Conservation (phyloP, 2,888 invertebrate species). For the Drosophila trichaetosa region DNA sequence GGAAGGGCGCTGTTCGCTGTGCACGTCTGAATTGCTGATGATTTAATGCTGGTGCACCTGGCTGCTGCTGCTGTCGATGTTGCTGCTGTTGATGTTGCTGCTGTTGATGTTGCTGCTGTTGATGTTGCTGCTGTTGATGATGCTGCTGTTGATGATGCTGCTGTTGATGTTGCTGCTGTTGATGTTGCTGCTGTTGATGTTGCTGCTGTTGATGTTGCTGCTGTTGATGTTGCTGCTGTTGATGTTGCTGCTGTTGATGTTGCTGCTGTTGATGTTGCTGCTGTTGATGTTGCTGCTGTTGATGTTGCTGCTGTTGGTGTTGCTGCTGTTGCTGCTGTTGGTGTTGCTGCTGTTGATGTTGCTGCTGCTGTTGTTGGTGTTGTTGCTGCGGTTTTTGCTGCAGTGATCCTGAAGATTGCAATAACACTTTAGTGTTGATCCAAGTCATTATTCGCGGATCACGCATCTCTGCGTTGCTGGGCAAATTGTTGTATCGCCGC, state of each 20-base stretch:
- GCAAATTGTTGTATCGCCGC: slow-evolving; percentile 2
- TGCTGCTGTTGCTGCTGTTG: too few relatives aligned
- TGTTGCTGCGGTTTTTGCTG: too few relatives aligned
- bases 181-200: too few relatives aligned
- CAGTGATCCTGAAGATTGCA: neutral
- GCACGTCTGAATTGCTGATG: slow-evolving; percentile 4
- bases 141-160: neutral
- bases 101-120: neutral
- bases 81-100: neutral
- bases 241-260: too few relatives aligned
- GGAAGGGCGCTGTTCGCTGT: neutral
- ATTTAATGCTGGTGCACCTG: neutral
- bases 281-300: neutral
- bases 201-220: too few relatives aligned
- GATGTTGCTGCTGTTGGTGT: neutral
- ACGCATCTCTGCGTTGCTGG: neutral
- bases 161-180: too few relatives aligned
- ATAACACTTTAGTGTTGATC: slow-evolving; percentile 3
- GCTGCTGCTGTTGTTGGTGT: too few relatives aligned
- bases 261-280: neutral
- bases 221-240: too few relatives aligned
- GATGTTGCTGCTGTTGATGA: neutral
- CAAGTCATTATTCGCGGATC: slow-evolving; percentile 32
- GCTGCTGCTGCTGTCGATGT: neutral
- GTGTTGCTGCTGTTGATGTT: too few relatives aligned